Evolutionary conservation across 2,888 invertebrate species (phyloP), one percentile per base, ranked within the genome.

Genomic region (Choristoneura rosaceana): DNA sequence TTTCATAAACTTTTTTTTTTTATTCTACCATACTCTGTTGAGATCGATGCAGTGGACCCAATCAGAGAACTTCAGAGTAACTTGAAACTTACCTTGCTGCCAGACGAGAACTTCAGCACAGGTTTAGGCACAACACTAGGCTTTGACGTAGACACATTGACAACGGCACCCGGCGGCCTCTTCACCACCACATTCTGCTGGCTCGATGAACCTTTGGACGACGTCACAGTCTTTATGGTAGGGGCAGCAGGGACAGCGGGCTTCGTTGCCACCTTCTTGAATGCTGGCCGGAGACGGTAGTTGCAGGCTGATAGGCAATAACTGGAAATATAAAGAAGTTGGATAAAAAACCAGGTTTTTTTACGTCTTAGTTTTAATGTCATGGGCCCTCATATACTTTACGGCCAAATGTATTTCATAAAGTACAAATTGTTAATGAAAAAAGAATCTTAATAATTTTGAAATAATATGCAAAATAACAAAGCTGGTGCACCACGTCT

Each of bases 251-350:
- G 76, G 0, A 88, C 78, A 38, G 88, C 74, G 1, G 90, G 77
- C 76, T 92, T 92, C 0, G 85, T 66, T 5, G 91, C 80, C 0
- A 88, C 79, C 75, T 95, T 95, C 77, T 95, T 91, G 0, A 94
- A 91, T 0, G 95, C 94, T 5, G 94, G 91, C 68, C 96, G 96
- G 0, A 97, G 89, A 70, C 95, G 96, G 78, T 97, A 98, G 88
- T 98, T 98, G 79, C 97, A 97, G 0, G 97, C 95, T 45, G 97
- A 96, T 0, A 98, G 91, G 78, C 98, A 98, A 86, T 98, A 98
- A 79, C 99, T 97, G 84, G 47, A 87, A 87, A 7, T 14, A 41
- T 47, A 33, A 15, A 50, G 15, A 50, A 17, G 5, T 34, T 1
- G 34, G 7, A 25, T 25, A 25, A 25, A 25, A 25, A 25, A 25